Evolutionary conservation across 2,888 invertebrate species (phyloP), one percentile per base, ranked within the genome.

Genomic region (Rotaria sp.): DNA sequence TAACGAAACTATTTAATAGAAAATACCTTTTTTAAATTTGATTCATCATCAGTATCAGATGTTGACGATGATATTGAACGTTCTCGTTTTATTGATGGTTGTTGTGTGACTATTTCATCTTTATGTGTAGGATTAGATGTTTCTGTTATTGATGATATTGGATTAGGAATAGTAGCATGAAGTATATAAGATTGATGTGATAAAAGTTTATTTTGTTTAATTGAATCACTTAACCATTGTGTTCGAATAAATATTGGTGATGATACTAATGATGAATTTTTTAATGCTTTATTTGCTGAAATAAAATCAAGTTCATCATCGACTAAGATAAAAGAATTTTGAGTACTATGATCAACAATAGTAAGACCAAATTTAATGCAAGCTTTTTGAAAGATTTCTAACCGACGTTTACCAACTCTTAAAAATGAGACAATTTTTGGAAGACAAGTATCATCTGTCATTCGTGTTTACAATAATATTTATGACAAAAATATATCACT

Each of bases 161-260:
- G 4, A n/a, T 15, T 35, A 67, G 35, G 13, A 35, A 35, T 35
- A 67, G 7, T 35, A 4, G 67, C 67, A 18, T 67, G 67, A 21
- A 67, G 30, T 67, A 67, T 21, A 35, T 67, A 67, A 11, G 67
- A 38, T 35, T 67, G 35, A 67, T 67, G 21, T 67, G 67, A 4
- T 35, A 67, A 15, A 38, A 67, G 67, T 80, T 45, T 24, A 55
- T 85, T 85, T 21, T 85, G 52, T 52, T 84, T 85, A 7, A 86
- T 45, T 45, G 85, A 86, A 55, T 86, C 86, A 59, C 85, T 86
- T 24, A 86, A 55, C 86, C 86, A 86, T 80, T 80, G 41, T 50
- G 84, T 86, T 84, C 67, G 57, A 74, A 86, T 86, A 7, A 84
- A 67, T 18, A 80, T 24, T 38, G 67, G 35, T 13, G 30, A 35